Evolutionary conservation across 2,113 vertebrate genomes (phyloP), one percentile per base, ranked within the genome.

Genomic region (Psammodynastes pulverulentus): DNA sequence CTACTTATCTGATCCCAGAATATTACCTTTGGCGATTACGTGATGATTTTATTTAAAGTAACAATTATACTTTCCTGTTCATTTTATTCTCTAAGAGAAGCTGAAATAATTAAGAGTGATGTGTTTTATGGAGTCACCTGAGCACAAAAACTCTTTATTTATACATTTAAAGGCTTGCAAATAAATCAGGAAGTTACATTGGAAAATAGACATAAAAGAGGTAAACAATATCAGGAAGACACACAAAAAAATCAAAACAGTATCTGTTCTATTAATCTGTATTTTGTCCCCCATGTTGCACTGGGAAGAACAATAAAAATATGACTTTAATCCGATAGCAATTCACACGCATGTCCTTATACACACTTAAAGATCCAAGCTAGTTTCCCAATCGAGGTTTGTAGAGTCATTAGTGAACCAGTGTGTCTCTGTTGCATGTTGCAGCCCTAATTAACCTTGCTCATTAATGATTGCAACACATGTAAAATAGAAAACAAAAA

Each of bases 291-390:
- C 88, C 91, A 94, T 96, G 97, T 92, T 96, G 90, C 95, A 97
- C 96, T 96, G 97, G 95, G 87, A 96, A 96, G 94, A 96, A 96
- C 95, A 96, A 97, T 97, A 95, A 97, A 96, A 97, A 96, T 95
- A 92, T 90, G 54, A 93, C 97, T 97, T 97, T 96, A 96, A 96
- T 97, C 95, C 96, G 95, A 97, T 95, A 97, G 96, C 95, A 97
- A 97, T 97, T 93, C 52, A 89, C 96, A 96, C 26, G 0, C 94
- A 96, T 24, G 17, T 29, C 13, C 67, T 90, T 48, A 45, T 95
- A 95, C n/a, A 1, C 79, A 88, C 94, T 96, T 96, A 97, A 97
- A 96, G 96, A 94, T 95, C 94, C 95, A 95, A 97, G 96, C 94
- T 94, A 53, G 91, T 96, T 96, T 95, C 96, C 96, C 93, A 95